phyloP scores from a whole-genome alignment of 2,888 invertebrate species.

The Empis stercorea region DNA sequence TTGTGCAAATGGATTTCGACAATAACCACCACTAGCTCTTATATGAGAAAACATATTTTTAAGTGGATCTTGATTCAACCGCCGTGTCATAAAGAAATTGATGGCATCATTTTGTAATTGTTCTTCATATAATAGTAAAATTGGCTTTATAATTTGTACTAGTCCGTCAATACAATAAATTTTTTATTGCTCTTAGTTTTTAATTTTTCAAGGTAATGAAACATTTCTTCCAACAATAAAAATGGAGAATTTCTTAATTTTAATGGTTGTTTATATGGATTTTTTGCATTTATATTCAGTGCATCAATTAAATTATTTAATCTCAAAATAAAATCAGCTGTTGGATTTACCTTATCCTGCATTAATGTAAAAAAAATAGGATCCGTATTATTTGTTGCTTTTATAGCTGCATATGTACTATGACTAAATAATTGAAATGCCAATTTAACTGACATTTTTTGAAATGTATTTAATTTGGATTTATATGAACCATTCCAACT shows the following conservation, averaged over 20 bases:
- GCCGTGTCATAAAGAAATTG: not conserved
- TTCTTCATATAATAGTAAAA: not conserved
- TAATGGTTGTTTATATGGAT: not conserved
- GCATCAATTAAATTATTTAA: not conserved
- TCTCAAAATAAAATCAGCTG: not conserved
- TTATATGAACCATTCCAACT: not conserved
- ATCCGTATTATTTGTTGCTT: not conserved
- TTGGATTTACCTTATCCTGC: not conserved
- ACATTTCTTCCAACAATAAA: not conserved
- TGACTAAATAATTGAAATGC: not conserved
- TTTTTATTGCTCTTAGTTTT: not conserved
- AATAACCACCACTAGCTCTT: not conserved
- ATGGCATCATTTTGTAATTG: not conserved
- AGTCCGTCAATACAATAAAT: not conserved
- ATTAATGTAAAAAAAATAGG: not conserved
- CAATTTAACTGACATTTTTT: not conserved
- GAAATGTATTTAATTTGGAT: not conserved
- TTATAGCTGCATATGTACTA: not conserved
- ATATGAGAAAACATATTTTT: not conserved
- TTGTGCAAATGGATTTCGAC: not conserved
- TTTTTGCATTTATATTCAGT: not conserved
- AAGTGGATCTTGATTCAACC: not conserved
- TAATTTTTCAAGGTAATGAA: not conserved
- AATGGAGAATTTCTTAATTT: not conserved
- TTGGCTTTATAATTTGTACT: not conserved